phyloP scores from a whole-genome alignment of 92 coral and sea anemone species.

The Siderastrea siderea region DNA sequence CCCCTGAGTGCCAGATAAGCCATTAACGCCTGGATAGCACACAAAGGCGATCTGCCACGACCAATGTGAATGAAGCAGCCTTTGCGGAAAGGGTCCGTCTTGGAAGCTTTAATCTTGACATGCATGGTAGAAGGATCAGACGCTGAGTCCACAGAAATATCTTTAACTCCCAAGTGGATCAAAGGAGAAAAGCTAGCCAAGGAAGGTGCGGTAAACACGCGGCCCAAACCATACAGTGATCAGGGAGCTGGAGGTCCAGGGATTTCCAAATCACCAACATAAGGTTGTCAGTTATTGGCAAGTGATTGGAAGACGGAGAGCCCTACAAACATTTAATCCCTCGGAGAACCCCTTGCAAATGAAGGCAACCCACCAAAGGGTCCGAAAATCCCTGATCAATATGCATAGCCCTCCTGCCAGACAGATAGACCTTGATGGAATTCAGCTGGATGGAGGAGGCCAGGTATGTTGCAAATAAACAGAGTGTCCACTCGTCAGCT shows the following conservation, averaged over 20 bases:
- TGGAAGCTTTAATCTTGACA: too few species aligned
- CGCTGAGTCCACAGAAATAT: slow-evolving; percentile 3
- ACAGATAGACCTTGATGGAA: slow-evolving; percentile 23
- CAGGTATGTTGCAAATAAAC: not conserved
- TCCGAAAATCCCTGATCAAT: not conserved
- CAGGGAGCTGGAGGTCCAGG: too few species aligned
- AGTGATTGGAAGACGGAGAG: not conserved
- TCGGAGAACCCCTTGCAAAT: slow-evolving; percentile 30
- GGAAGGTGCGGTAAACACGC: slow-evolving; percentile 1
- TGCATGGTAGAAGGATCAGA: too few species aligned
- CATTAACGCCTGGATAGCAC: not conserved
- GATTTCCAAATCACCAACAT: too few species aligned
- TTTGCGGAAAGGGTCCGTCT: slow-evolving; percentile 36
- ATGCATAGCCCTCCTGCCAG: too few species aligned
- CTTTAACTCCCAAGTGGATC: slow-evolving; percentile 9
- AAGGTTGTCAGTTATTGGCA: too few species aligned
- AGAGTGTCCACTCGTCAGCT: slow-evolving; percentile 23
- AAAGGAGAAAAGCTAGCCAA: slow-evolving; percentile 7
- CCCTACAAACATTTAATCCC: slow-evolving; percentile 25
- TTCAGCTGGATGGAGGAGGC: not conserved
- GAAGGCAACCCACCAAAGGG: slow-evolving; percentile 25
- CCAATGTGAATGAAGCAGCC: slow-evolving; percentile 29
- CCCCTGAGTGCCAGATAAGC: not conserved
- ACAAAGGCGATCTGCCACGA: not conserved
- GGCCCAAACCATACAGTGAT: too few species aligned